Conservation (phyloP, 2,888 invertebrate genomes). For the Carcina quercana region DNA sequence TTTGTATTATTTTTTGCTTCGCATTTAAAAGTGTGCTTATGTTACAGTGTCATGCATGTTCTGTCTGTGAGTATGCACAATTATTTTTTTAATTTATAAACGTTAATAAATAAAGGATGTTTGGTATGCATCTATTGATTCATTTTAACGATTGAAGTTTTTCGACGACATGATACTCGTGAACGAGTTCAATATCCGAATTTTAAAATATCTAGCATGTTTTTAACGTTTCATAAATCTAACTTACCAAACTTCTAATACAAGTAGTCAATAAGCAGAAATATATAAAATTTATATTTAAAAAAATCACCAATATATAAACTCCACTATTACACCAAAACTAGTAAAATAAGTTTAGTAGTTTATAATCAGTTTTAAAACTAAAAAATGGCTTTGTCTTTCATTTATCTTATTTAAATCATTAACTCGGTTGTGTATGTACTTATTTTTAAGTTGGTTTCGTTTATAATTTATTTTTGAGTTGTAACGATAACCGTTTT, state of each 20-base stretch:
- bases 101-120: too few relatives aligned
- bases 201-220: conserved; percentile 23
- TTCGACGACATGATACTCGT: too few relatives aligned
- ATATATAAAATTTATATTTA: conserved; percentile 32
- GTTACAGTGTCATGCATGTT: conserved; percentile 70
- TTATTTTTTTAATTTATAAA: conserved; percentile 38
- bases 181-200: conserved; percentile 30
- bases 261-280: conserved; percentile 46
- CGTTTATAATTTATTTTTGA: conserved; percentile 45
- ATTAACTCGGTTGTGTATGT: conserved; percentile 72
- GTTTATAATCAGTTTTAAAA: conserved; percentile 29
- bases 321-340: conserved; percentile 64
- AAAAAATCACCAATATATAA: conserved; percentile 40
- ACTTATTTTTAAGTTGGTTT: conserved; percentile 73
- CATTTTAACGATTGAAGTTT: conserved; percentile 27
- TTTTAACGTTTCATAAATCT: conserved; percentile 32
- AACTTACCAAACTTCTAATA: conserved; percentile 52
- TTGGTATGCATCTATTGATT: conserved; percentile 44
- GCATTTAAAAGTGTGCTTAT: conserved; percentile 71
- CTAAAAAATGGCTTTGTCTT: conserved; percentile 37
- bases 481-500: conserved; percentile 65
- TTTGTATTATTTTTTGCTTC: conserved; percentile 58
- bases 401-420: conserved; percentile 36
- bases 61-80: conserved; percentile 71
- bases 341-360: conserved; percentile 38